phyloP scores from a whole-genome alignment of 2,888 invertebrate species.

The Eupithecia abbreviata region DNA sequence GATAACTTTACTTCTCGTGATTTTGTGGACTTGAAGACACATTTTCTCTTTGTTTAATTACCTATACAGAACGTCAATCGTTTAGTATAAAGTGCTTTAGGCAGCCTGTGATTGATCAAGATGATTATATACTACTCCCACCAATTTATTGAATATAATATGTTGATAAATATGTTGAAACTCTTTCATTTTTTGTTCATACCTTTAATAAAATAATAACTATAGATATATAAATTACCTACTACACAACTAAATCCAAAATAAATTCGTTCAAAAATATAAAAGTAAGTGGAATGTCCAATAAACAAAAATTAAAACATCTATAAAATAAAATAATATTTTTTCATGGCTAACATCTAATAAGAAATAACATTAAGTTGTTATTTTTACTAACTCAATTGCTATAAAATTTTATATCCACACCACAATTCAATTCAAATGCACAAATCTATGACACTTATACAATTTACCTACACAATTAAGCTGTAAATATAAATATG shows the following conservation, averaged over 20 bases:
- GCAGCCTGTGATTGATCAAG: slow-evolving; percentile 33
- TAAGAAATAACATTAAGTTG: too few relatives aligned
- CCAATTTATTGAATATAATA: slow-evolving; percentile 40
- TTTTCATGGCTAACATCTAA: neutral
- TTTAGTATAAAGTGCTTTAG: neutral
- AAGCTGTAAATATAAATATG: neutral
- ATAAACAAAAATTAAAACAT: neutral
- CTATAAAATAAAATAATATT: neutral
- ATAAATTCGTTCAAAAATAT: neutral
- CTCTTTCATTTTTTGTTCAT: neutral
- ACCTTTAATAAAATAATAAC: neutral
- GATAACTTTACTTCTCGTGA: slow-evolving; percentile 17
- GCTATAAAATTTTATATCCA: neutral
- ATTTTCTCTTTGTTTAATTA: neutral
- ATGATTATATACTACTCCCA: slow-evolving; percentile 34
- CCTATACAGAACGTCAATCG: neutral
- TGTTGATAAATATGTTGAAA: neutral
- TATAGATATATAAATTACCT: neutral
- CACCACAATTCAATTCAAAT: neutral
- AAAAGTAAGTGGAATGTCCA: neutral
- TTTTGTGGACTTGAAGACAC: neutral
- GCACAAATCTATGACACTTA: neutral
- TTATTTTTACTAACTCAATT: neutral
- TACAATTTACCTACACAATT: neutral
- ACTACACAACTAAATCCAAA: slow-evolving; percentile 13